Conservation (phyloP, 2,888 invertebrate genomes). For the Volucella bombylans region DNA sequence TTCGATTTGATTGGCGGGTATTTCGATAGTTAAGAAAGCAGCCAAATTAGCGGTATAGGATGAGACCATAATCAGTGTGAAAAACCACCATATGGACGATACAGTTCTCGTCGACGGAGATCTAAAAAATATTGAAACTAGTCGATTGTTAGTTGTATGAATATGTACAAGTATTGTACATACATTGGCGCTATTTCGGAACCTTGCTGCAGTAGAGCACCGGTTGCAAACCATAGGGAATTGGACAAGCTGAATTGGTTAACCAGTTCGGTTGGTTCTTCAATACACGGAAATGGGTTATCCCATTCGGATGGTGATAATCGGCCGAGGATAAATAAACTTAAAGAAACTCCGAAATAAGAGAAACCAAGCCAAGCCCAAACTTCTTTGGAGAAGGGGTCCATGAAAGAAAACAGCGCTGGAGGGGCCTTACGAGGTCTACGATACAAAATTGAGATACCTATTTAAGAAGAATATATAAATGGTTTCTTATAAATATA, state of each 20-base stretch:
- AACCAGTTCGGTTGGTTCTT: constrained; percentile 91
- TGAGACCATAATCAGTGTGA: constrained; percentile 89
- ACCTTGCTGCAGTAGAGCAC: constrained; percentile 93
- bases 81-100: constrained; percentile 95
- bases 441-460: constrained; percentile 94
- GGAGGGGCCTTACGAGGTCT: constrained; percentile 93
- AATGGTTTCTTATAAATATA: neutral
- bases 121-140: constrained; percentile 82
- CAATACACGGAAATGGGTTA: constrained; percentile 92
- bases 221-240: constrained; percentile 94
- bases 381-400: constrained; percentile 92
- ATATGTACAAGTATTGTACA: constrained; percentile 78
- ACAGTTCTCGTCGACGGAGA: constrained; percentile 93
- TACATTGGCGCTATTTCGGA: constrained; percentile 94
- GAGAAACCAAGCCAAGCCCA: constrained; percentile 93
- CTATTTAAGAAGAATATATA: constrained; percentile 79
- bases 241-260: constrained; percentile 92
- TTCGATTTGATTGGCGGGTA: constrained; percentile 87
- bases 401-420: constrained; percentile 94
- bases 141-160: neutral
- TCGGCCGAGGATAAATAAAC: constrained; percentile 91
- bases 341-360: constrained; percentile 89
- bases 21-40: constrained; percentile 93
- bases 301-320: constrained; percentile 94
- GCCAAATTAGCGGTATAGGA: constrained; percentile 96